Evolutionary conservation across 2,113 vertebrate genomes (phyloP).

Genomic region (Neoarius graeffei): DNA sequence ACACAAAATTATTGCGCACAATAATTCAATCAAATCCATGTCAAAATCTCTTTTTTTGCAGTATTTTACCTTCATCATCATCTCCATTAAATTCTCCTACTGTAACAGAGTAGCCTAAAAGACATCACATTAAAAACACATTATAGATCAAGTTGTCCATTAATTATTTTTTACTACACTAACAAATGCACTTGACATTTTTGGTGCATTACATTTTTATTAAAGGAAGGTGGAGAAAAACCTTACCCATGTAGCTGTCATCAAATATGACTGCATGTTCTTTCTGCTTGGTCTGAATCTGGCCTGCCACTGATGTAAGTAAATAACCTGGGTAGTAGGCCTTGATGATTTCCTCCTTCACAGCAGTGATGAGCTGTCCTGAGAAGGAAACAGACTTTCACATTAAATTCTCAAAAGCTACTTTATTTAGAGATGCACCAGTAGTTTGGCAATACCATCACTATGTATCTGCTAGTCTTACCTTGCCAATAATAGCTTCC

Average conservation of each 20-base stretch:
- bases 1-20: too few species aligned
- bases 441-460: neutral
- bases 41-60: too few species aligned
- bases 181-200: neutral
- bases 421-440: neutral
- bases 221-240: neutral
- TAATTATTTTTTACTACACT: neutral
- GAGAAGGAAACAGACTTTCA: neutral
- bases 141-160: neutral
- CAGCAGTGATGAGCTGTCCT: conserved; percentile 87
- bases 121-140: neutral
- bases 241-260: conserved; percentile 85
- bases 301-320: conserved; percentile 76
- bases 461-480: conserved; percentile 51
- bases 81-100: conserved; percentile 90
- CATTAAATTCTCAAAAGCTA: neutral
- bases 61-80: conserved; percentile 79
- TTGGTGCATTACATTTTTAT: neutral
- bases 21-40: too few species aligned
- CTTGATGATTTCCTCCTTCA: conserved; percentile 79
- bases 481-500: conserved; percentile 94
- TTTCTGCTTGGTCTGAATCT: conserved; percentile 80
- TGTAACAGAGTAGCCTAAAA: conserved; percentile 84
- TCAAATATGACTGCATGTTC: conserved; percentile 68
- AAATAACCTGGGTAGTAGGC: conserved; percentile 81